phyloP scores from a whole-genome alignment of 2,888 invertebrate genomes.

The Parnassius mnemosyne region DNA sequence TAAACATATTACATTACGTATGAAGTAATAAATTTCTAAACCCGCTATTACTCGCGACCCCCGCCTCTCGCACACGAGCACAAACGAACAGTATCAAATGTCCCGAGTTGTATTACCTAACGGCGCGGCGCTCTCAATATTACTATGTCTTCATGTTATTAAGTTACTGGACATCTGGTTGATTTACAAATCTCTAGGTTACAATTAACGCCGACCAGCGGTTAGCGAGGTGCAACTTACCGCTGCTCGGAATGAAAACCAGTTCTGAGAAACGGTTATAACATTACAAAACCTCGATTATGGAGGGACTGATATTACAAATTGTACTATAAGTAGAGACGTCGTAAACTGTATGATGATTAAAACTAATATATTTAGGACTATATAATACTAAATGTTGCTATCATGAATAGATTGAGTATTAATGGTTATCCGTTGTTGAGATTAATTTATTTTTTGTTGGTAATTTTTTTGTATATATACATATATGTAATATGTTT shows the following conservation, averaged over 20 bases:
- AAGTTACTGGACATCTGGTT: slow-evolving; percentile 4
- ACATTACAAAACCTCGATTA: slow-evolving; percentile 1
- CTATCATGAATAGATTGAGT: too few species aligned
- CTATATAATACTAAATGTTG: too few species aligned
- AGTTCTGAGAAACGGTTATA: neutral
- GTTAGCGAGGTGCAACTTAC: neutral
- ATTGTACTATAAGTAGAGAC: too few species aligned
- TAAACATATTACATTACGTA: too few species aligned
- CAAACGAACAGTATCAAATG: slow-evolving; percentile 8
- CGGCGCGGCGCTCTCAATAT: slow-evolving; percentile 6
- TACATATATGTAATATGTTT: too few species aligned
- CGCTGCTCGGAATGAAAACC: neutral
- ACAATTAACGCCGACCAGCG: slow-evolving; percentile 1
- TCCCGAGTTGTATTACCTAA: slow-evolving; percentile 5
- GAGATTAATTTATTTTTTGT: too few species aligned
- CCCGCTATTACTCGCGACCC: neutral
- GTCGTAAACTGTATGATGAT: too few species aligned
- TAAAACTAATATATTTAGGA: too few species aligned
- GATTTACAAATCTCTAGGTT: slow-evolving; percentile 1
- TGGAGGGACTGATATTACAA: too few species aligned
- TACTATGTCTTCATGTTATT: slow-evolving; percentile 6
- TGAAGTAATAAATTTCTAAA: too few species aligned
- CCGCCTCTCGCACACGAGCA: neutral
- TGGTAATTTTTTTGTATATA: too few species aligned
- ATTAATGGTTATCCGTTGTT: too few species aligned